A percentile compares a stretch with the other conserved stretches of the same genome.
phyloP scores from a whole-genome alignment of 2,113 vertebrate species.

The Sorex fumeus region DNA sequence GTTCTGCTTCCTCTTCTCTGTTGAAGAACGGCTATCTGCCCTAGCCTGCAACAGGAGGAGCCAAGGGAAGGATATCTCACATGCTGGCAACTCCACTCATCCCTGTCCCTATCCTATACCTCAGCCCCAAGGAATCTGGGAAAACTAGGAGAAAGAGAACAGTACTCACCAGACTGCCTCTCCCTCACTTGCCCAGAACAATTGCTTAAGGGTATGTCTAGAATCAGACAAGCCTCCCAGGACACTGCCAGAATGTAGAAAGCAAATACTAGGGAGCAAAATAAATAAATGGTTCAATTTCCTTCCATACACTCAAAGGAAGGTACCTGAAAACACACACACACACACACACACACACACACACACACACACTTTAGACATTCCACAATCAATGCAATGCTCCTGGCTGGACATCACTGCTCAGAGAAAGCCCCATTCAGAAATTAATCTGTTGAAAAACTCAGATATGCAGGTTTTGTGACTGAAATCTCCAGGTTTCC shows the following conservation, averaged over 20 bases:
- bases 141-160: conserved; percentile 2
- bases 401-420: no score
- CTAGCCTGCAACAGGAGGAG: neutral
- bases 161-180: neutral
- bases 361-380: no score
- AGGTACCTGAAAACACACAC: neutral
- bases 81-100: conserved; percentile 29
- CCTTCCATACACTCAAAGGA: neutral
- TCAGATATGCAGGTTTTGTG: no score
- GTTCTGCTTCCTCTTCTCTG: neutral
- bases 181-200: conserved; percentile 29
- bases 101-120: conserved; percentile 10
- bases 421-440: no score
- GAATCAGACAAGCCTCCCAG: neutral
- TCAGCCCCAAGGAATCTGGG: conserved; percentile 4
- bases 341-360: neutral
- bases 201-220: neutral
- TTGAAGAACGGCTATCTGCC: conserved; percentile 11
- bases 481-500: no score
- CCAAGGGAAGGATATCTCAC: neutral
- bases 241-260: neutral
- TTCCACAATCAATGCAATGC: no score
- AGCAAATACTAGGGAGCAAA: neutral
- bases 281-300: neutral
- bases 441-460: no score